Conservation (phyloP, 2,797 vertebrate genomes). For the Acipenser transmontanus region DNA sequence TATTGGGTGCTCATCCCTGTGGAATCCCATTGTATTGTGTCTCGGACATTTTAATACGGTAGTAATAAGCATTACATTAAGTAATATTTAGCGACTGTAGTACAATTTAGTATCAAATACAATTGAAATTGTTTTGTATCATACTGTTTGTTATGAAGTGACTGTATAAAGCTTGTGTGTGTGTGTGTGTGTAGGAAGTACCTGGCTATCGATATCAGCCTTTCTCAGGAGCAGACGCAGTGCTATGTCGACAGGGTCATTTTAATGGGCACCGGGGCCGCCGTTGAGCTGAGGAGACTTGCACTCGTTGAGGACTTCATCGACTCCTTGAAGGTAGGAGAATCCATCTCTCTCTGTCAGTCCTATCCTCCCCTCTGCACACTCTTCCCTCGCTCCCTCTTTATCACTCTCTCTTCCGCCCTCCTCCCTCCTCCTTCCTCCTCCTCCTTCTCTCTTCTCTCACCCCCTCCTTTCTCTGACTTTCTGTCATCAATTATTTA, state of each 20-base stretch:
- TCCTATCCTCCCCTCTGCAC: constrained; percentile 9
- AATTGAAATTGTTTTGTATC: no score
- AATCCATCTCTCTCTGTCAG: background rate
- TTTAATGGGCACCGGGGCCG: constrained; percentile 45
- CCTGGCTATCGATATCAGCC: constrained; percentile 71
- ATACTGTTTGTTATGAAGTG: no score
- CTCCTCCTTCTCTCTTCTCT: background rate
- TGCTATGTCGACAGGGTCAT: constrained; percentile 56
- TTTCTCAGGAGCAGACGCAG: constrained; percentile 68
- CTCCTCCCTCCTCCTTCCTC: background rate
- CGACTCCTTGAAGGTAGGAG: constrained; percentile 77
- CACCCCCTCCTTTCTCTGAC: no score
- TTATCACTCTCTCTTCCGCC: background rate
- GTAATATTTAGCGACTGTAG: background rate
- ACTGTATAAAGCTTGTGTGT: no score
- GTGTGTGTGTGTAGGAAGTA: constrained; percentile 52
- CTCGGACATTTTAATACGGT: no score
- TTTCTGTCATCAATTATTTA: no score
- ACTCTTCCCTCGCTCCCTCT: background rate
- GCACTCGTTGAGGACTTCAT: constrained; percentile 72
- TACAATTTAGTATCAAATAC: background rate
- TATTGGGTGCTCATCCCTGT: no score
- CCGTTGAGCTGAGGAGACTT: constrained; percentile 66
- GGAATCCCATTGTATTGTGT: no score
- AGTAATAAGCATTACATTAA: background rate